Percentiles rank a stretch among this genome's conserved stretches.
Evolutionary conservation across 1,140 invertebrate species (phyloP).

Genomic region (Homarus americanus): DNA sequence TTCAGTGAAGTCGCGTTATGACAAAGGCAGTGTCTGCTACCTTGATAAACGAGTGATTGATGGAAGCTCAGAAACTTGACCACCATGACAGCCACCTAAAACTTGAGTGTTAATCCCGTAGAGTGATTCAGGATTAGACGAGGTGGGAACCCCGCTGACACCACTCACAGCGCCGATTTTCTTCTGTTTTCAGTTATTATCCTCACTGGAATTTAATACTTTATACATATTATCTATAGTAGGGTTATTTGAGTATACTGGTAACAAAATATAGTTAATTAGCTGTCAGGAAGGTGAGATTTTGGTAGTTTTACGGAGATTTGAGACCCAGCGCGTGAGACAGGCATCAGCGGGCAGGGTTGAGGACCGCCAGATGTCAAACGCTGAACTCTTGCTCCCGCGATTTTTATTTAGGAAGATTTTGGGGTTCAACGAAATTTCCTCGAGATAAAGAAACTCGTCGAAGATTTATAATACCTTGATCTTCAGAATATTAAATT

Average conservation of each 20-base stretch:
- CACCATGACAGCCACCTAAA: neutral
- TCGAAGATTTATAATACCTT: too few relatives aligned
- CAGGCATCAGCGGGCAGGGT: neutral
- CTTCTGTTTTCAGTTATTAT: conserved; percentile 12
- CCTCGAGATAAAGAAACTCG: neutral
- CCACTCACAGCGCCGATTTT: conserved; percentile 16
- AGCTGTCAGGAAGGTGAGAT: neutral
- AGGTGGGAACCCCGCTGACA: conserved; percentile 3
- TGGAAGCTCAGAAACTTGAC: conserved; percentile 27
- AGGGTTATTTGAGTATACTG: neutral
- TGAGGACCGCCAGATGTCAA: neutral
- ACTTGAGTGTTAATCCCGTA: conserved; percentile 55
- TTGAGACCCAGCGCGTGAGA: too few relatives aligned
- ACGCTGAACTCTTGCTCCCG: neutral
- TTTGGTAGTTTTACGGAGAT: conserved; percentile 32
- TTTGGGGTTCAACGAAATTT: neutral
- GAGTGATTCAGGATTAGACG: neutral
- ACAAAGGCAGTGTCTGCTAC: conserved; percentile 17
- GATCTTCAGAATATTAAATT: too few relatives aligned
- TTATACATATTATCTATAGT: neutral
- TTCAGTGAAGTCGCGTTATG: conserved; percentile 25
- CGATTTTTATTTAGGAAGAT: too few relatives aligned
- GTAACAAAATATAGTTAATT: neutral
- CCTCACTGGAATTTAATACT: neutral
- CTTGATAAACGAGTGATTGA: conserved; percentile 20